Conservation (phyloP, 2,113 vertebrate genomes). For the Centropus unirufus region DNA sequence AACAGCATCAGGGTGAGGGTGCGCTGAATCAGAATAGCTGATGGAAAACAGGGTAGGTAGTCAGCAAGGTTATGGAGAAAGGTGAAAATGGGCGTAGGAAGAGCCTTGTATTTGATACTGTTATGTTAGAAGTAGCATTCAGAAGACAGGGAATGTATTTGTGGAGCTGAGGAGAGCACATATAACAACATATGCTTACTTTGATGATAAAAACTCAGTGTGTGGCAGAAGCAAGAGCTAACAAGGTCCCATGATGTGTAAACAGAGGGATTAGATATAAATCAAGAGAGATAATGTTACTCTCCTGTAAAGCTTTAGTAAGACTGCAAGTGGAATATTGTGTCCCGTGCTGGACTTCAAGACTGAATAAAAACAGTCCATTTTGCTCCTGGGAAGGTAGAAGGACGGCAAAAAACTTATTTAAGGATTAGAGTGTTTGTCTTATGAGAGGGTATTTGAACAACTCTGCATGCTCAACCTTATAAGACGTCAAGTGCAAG, state of each 20-base stretch:
- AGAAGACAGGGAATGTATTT: background rate
- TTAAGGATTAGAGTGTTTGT: background rate
- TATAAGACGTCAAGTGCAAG: background rate
- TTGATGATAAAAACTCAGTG: background rate
- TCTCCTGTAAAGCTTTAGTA: conserved; percentile 4
- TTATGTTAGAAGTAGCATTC: background rate
- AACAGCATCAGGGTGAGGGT: background rate
- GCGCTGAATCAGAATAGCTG: background rate
- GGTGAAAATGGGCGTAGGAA: background rate
- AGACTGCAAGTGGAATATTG: background rate
- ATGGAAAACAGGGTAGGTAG: background rate
- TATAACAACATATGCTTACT: background rate
- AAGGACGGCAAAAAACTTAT: background rate
- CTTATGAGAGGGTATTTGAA: background rate
- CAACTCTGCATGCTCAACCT: background rate
- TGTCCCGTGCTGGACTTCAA: background rate
- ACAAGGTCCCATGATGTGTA: background rate
- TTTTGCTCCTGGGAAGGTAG: background rate
- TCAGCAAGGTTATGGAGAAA: background rate
- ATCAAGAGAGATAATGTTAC: conserved; percentile 18
- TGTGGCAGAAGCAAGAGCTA: conserved; percentile 11
- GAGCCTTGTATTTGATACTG: background rate
- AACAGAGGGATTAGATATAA: background rate
- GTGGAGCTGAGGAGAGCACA: background rate
- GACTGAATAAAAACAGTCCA: background rate